Percentiles rank a stretch among this genome's conserved stretches.
phyloP scores from a whole-genome alignment of 1,140 invertebrate genomes.

The Ceratitis capitata region DNA sequence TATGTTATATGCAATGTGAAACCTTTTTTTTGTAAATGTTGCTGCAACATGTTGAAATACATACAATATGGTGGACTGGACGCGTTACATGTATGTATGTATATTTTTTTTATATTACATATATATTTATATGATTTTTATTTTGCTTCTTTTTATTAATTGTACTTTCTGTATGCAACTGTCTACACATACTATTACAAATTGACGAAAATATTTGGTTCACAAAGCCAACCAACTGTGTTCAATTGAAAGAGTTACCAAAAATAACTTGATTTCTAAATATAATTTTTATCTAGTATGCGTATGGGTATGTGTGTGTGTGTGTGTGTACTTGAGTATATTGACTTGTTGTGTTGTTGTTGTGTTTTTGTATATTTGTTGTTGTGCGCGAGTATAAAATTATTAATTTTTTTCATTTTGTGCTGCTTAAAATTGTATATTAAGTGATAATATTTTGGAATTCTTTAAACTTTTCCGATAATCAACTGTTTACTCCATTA shows the following conservation, averaged over 20 bases:
- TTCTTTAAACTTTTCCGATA: not conserved
- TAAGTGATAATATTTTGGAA: not conserved
- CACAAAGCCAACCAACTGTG: not conserved
- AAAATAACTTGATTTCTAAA: not conserved
- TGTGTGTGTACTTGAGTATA: not conserved
- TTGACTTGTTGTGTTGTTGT: not conserved
- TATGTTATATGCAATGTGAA: not conserved
- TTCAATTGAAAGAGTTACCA: not conserved
- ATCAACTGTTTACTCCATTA: not conserved
- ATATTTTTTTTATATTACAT: not conserved
- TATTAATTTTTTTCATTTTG: not conserved
- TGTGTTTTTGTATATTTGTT: not conserved
- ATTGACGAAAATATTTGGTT: slow-evolving; percentile 27
- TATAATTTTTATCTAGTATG: not conserved
- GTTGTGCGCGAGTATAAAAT: no score
- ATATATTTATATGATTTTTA: not conserved
- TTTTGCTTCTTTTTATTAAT: not conserved
- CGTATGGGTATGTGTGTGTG: not conserved
- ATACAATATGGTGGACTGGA: not conserved
- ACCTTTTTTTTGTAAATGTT: slow-evolving; percentile 17
- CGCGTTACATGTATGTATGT: not conserved
- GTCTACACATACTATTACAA: not conserved
- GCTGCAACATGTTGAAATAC: not conserved
- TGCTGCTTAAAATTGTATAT: not conserved
- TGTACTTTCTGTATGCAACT: not conserved